Evolutionary conservation across 1,140 invertebrate species (phyloP).

Genomic region (Trichoplusia ni): DNA sequence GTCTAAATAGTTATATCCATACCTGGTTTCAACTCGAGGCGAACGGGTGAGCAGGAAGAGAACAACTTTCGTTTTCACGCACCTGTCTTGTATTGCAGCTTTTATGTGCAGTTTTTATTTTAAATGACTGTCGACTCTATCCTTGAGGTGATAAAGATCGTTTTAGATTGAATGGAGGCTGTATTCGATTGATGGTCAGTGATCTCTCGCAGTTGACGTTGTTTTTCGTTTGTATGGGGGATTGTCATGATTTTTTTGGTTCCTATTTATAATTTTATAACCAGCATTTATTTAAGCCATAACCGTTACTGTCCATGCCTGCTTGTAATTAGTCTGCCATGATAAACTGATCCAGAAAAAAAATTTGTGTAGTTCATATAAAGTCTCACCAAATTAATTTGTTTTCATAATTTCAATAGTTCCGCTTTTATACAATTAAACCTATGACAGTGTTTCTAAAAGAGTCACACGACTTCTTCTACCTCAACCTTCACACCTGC

Average conservation of each 20-base stretch:
- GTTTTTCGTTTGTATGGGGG: background rate
- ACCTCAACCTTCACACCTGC: constrained; percentile 2
- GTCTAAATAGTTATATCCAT: constrained; percentile 51
- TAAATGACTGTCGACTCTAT: constrained; percentile 48
- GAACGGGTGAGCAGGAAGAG: constrained; percentile 75
- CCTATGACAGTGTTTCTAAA: background rate
- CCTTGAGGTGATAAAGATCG: constrained; percentile 28
- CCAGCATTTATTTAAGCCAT: too few species aligned
- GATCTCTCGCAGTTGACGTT: constrained; percentile 2
- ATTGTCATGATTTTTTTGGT: background rate
- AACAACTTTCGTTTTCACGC: constrained; percentile 80
- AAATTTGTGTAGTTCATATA: too few species aligned
- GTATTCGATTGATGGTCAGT: constrained; percentile 15
- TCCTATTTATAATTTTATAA: too few species aligned
- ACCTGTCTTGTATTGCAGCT: constrained; percentile 72
- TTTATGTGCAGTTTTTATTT: constrained; percentile 45
- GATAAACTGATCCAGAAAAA: too few species aligned
- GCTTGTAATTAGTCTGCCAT: too few species aligned
- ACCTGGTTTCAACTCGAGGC: constrained; percentile 51
- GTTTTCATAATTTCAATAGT: too few species aligned
- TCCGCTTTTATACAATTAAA: background rate
- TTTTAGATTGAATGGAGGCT: constrained; percentile 26
- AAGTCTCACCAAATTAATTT: too few species aligned
- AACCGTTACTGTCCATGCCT: too few species aligned
- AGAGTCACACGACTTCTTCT: background rate